Percentiles rank a stretch among this genome's conserved stretches.
Conservation (phyloP, 2,888 invertebrate species). For the Dynastes hyllus region DNA sequence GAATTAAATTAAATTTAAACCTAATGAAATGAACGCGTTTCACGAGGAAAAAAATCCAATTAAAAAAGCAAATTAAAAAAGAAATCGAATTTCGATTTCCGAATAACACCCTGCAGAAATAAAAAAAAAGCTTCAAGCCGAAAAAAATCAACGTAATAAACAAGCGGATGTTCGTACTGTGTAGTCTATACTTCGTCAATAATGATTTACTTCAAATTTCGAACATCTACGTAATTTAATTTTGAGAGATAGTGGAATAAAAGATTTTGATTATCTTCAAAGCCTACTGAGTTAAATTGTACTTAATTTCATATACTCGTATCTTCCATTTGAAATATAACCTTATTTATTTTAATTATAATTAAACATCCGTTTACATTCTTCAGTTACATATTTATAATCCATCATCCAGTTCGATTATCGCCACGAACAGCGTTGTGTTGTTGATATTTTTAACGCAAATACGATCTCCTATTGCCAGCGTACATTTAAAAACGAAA, state of each 20-base stretch:
- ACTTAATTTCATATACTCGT: too few relatives aligned
- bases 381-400: not conserved
- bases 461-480: not conserved
- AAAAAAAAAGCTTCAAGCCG: not conserved
- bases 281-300: too few relatives aligned
- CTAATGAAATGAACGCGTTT: constrained; percentile 40
- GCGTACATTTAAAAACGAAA: constrained; percentile 1
- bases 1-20: constrained; percentile 45
- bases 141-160: constrained; percentile 42
- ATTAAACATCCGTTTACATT: constrained; percentile 48
- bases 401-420: constrained; percentile 2
- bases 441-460: constrained; percentile 2
- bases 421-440: too few relatives aligned
- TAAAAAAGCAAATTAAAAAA: constrained; percentile 46
- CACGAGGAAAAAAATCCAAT: constrained; percentile 39
- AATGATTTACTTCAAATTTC: too few relatives aligned
- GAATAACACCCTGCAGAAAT: not conserved
- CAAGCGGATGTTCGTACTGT: constrained; percentile 10
- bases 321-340: constrained; percentile 50
- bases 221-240: too few relatives aligned
- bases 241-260: too few relatives aligned
- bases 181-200: not conserved
- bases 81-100: constrained; percentile 44
- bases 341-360: constrained; percentile 56
- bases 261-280: too few relatives aligned